phyloP scores from a whole-genome alignment of 1,140 invertebrate species.

The Pseudobourletiella spinata region DNA sequence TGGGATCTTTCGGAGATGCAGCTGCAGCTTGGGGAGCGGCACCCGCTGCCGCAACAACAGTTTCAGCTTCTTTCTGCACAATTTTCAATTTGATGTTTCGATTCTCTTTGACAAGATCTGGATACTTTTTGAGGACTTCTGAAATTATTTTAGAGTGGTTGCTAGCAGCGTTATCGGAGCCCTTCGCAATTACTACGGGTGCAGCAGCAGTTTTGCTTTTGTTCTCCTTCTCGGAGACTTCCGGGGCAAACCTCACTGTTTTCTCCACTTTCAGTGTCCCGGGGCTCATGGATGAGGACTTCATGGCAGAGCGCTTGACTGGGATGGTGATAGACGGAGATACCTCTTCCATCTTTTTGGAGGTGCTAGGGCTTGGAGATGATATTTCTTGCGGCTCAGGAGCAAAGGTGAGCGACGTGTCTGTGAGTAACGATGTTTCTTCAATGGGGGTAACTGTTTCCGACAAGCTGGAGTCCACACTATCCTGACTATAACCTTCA shows the following conservation, averaged over 20 bases:
- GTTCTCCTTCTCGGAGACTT: slow-evolving; percentile 29
- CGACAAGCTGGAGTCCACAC: not conserved
- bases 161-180: slow-evolving; percentile 38
- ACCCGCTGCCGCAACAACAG: slow-evolving; percentile 16
- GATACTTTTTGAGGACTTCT: slow-evolving; percentile 77
- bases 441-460: not conserved
- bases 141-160: slow-evolving; percentile 74
- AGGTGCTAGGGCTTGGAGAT: not conserved
- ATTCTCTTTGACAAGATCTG: slow-evolving; percentile 71
- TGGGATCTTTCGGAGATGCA: slow-evolving; percentile 24
- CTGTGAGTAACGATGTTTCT: not conserved
- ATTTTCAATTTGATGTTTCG: slow-evolving; percentile 81
- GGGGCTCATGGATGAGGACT: not conserved
- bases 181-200: slow-evolving; percentile 2
- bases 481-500: not conserved
- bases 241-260: slow-evolving; percentile 31
- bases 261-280: slow-evolving; percentile 15
- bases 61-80: slow-evolving; percentile 49
- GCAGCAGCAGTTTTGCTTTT: slow-evolving; percentile 11
- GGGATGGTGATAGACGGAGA: not conserved
- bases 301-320: not conserved
- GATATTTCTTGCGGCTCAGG: not conserved
- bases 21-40: slow-evolving; percentile 15
- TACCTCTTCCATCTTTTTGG: not conserved
- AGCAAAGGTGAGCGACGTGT: not conserved